Evolutionary conservation across 1,140 invertebrate genomes (phyloP).

Genomic region (Aphidius ervi): DNA sequence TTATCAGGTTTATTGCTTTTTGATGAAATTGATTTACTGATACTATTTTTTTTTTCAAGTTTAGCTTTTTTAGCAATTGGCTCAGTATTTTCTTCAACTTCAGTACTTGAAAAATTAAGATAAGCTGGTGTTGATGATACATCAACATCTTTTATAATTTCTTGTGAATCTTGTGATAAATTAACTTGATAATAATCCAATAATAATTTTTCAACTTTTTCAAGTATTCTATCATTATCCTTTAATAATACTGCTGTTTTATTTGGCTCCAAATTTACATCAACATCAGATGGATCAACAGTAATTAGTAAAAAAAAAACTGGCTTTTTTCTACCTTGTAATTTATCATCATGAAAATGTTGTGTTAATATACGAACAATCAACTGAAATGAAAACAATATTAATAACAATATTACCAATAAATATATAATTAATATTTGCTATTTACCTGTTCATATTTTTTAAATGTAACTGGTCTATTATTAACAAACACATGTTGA

Average conservation of each 20-base stretch:
- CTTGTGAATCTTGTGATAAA: background rate
- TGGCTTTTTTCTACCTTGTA: conserved; percentile 41
- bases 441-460: conserved; percentile 40
- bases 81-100: background rate
- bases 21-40: background rate
- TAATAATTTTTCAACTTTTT: conserved; percentile 32
- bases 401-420: too few relatives aligned
- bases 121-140: background rate
- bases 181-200: conserved; percentile 36
- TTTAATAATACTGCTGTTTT: conserved; percentile 59
- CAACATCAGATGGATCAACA: conserved; percentile 51
- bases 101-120: too few relatives aligned
- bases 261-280: conserved; percentile 66
- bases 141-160: background rate
- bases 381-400: conserved; percentile 39
- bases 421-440: conserved; percentile 10
- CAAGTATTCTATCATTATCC: conserved; percentile 44
- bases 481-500: conserved; percentile 56
- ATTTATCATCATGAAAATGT: conserved; percentile 31
- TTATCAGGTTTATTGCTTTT: background rate
- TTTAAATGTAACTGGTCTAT: conserved; percentile 57
- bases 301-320: conserved; percentile 51
- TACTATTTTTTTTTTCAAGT: conserved; percentile 22
- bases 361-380: conserved; percentile 40
- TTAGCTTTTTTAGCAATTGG: conserved; percentile 33